Evolutionary conservation across 2,888 invertebrate genomes (phyloP).

Genomic region (Meghimatium bilineatum): DNA sequence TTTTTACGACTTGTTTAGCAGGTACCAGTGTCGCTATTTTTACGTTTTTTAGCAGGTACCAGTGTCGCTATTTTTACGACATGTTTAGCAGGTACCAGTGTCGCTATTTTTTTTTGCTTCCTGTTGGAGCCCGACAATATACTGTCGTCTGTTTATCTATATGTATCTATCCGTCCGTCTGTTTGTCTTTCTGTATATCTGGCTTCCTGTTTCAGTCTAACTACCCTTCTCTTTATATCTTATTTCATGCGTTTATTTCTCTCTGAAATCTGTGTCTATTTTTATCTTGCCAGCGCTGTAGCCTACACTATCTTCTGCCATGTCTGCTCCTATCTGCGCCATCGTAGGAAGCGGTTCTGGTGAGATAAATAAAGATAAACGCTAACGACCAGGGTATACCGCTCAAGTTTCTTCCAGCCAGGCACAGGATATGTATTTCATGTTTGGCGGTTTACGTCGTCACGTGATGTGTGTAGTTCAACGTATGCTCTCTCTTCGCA

Average conservation of each 20-base stretch:
- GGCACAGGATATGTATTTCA: background rate
- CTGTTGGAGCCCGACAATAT: too few relatives aligned
- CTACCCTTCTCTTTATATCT: background rate
- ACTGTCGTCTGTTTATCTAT: too few relatives aligned
- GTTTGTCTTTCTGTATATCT: background rate
- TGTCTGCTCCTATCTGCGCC: background rate
- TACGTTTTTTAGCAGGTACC: too few relatives aligned
- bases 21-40: too few relatives aligned
- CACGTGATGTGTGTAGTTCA: background rate
- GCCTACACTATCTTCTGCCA: background rate
- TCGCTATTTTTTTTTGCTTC: too few relatives aligned
- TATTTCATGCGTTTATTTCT: too few relatives aligned
- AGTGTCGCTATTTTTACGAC: too few relatives aligned
- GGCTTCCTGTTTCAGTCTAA: background rate
- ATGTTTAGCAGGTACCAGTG: too few relatives aligned
- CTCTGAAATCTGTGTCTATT: background rate
- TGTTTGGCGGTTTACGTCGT: background rate
- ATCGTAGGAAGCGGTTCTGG: background rate
- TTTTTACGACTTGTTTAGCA: too few relatives aligned
- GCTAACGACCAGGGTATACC: background rate
- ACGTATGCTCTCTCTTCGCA: background rate
- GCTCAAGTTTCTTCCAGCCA: background rate
- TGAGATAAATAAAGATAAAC: background rate
- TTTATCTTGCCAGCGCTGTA: background rate
- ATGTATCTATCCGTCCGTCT: background rate